These are phyloP conservation scores for Epirrhoe alternata DNA, from an alignment of 2,888 invertebrate genomes.

Conservation along the genomic window DNA sequence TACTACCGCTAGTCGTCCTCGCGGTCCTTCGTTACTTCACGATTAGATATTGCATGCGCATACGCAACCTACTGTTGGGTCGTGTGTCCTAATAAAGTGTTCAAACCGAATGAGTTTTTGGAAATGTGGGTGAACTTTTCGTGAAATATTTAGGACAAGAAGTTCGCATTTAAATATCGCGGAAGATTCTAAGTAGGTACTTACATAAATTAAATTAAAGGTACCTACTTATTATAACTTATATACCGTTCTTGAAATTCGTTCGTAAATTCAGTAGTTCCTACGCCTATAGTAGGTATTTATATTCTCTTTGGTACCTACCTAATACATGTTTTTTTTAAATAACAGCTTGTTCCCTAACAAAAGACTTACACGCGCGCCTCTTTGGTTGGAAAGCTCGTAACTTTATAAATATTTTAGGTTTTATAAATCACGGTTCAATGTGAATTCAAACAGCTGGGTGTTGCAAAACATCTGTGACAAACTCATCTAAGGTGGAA, in stretches of 20 bases:
- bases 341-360: background rate
- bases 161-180: background rate
- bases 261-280: too few relatives aligned
- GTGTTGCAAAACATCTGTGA: background rate
- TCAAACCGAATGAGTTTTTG: slow-evolving; percentile 13
- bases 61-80: slow-evolving; percentile 33
- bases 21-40: slow-evolving; percentile 39
- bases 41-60: slow-evolving; percentile 40
- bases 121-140: slow-evolving; percentile 20
- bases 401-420: background rate
- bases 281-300: too few relatives aligned
- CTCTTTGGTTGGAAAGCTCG: background rate
- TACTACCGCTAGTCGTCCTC: slow-evolving; percentile 47
- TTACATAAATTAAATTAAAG: too few relatives aligned
- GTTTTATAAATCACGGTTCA: background rate
- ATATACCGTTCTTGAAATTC: too few relatives aligned
- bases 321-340: background rate
- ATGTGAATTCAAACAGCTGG: background rate
- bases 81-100: slow-evolving; percentile 5
- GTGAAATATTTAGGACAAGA: slow-evolving; percentile 2
- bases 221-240: too few relatives aligned
- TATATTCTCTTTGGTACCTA: background rate
- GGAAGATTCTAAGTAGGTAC: too few relatives aligned
- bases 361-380: slow-evolving; percentile 29
- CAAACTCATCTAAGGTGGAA: too few relatives aligned